Evolutionary conservation across 2,888 invertebrate genomes (phyloP).

Genomic region (Orthosia cruda): DNA sequence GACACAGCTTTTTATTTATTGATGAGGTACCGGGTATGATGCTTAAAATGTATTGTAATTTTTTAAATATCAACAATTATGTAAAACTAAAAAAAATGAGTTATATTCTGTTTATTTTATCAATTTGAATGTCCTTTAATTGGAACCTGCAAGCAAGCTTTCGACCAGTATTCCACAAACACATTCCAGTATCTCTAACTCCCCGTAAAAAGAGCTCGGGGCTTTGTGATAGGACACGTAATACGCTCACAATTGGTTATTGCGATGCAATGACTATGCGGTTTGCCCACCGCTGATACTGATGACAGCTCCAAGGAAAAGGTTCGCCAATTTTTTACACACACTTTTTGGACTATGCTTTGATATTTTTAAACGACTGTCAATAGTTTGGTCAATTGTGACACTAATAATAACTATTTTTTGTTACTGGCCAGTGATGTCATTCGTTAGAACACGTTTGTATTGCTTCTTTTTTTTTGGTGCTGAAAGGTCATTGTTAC

Average conservation of each 20-base stretch:
- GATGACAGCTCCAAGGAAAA: conserved; percentile 82
- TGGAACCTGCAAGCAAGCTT: neutral
- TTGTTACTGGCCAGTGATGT: conserved; percentile 27
- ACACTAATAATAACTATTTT: conserved; percentile 43
- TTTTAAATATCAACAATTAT: neutral
- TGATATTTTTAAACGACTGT: conserved; percentile 57
- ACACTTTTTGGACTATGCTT: conserved; percentile 52
- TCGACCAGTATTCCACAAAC: neutral
- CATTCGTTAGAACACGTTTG: conserved; percentile 46
- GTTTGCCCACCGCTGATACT: conserved; percentile 82
- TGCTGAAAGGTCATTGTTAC: conserved; percentile 16
- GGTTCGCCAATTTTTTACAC: conserved; percentile 74
- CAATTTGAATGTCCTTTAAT: neutral
- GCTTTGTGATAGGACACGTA: conserved; percentile 91
- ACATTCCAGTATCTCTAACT: conserved; percentile 72
- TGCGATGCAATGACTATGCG: conserved; percentile 91
- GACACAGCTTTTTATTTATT: neutral
- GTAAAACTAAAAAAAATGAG: too few relatives aligned
- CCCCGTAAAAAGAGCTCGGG: conserved; percentile 79
- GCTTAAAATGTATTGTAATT: neutral
- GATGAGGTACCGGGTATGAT: neutral
- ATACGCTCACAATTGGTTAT: conserved; percentile 92
- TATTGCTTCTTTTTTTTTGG: conserved; percentile 31
- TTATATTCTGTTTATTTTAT: too few relatives aligned
- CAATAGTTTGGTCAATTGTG: conserved; percentile 47